Evolutionary conservation across 2,113 vertebrate species (phyloP), one percentile per base, ranked within the genome.

Genomic region (Rostratula benghalensis): DNA sequence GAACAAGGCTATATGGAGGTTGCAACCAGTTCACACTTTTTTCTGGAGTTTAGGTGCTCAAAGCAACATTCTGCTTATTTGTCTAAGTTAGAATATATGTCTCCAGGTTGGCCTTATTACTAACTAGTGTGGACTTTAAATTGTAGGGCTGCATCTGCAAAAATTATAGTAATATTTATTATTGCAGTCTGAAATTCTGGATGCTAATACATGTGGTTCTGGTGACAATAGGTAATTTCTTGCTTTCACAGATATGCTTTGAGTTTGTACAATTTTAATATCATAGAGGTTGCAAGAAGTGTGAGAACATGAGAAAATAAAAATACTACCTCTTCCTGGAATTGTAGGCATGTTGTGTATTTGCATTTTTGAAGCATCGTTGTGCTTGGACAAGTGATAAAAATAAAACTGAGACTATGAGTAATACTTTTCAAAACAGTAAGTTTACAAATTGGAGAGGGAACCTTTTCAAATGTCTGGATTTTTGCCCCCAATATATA

Each of bases 401-500:
- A 94, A 60, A 64, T 88, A 77, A 77, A 60, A 69, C 20, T 14
- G 37, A 76, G n/a, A 73, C 13, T 57, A 7, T 84, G 24, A 89
- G 8, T 51, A 73, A 77, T 88, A 59, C 7, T 77, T 78, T 64
- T 71, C 6, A 5, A 82, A 68, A 41, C 16, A 70, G 13, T 30
- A 68, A 39, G 1, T 54, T 83, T 77, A 56, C 41, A 67, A 63
- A 46, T 59, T 28, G 20, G 41, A 80, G 45, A 80, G 5, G 13
- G 13, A 91, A 54, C 15, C 3, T 73, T 80, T 25, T 21, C 43
- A 39, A 84, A 57, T 41, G 60, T 39, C n/a, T 25, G 23, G 1
- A 9, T 41, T 43, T 71, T 24, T 17, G 37, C 1, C 1, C 11
- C 5, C 7, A 3, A 8, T 21, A 11, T 46, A 3, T n/a, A 13